Percentiles rank a stretch among this genome's conserved stretches.
phyloP scores from a whole-genome alignment of 2,113 vertebrate species.

The Lanius collurio region DNA sequence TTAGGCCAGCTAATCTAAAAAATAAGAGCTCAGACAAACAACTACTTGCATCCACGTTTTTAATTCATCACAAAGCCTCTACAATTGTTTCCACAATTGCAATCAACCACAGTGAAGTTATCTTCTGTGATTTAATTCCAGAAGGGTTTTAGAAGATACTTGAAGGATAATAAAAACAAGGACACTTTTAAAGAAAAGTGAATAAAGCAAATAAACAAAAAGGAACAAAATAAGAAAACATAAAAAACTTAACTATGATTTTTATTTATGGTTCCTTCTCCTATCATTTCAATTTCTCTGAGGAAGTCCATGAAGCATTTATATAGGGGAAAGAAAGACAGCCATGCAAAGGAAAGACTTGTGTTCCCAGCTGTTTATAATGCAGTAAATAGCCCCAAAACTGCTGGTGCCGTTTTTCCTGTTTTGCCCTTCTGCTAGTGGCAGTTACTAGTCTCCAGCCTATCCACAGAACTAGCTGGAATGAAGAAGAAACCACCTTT shows the following conservation, averaged over 20 bases:
- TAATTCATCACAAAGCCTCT: not conserved
- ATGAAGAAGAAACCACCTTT: not conserved
- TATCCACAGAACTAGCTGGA: not conserved
- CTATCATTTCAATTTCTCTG: not conserved
- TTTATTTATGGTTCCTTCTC: not conserved
- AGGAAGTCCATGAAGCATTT: not conserved
- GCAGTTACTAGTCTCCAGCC: not conserved
- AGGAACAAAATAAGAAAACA: not conserved
- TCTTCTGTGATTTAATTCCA: not conserved
- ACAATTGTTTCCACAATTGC: not conserved
- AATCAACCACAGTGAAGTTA: not conserved
- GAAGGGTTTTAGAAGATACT: not conserved
- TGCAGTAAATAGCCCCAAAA: not conserved
- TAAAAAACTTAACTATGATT: not conserved
- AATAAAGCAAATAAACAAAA: not conserved
- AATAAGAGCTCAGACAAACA: not conserved
- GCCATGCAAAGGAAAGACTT: not conserved
- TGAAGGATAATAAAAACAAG: not conserved
- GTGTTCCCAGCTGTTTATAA: not conserved
- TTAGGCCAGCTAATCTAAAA: constrained; percentile 32
- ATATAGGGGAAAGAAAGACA: not conserved
- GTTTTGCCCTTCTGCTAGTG: not conserved
- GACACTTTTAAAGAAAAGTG: not conserved
- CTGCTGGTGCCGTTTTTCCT: not conserved
- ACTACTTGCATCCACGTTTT: not conserved